Percentiles rank a stretch among this genome's conserved stretches.
phyloP scores from a whole-genome alignment of 2,797 vertebrate species.

The Cichlasoma orientale region DNA sequence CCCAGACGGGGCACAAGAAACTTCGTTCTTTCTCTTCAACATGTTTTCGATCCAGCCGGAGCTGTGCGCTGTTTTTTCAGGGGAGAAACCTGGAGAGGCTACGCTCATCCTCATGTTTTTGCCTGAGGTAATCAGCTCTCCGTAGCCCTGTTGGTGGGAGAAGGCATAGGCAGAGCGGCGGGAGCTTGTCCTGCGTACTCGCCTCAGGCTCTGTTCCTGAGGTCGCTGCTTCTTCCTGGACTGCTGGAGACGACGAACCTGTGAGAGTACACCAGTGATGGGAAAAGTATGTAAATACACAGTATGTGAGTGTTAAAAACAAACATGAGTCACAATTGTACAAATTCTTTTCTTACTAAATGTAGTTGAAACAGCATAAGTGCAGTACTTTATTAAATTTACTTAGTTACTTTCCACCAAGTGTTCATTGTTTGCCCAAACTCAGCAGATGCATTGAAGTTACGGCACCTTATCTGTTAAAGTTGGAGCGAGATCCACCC shows the following conservation, averaged over 20 bases:
- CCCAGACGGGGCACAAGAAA: conserved; percentile 48
- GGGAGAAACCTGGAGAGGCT: conserved; percentile 52
- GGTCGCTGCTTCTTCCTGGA: conserved; percentile 79
- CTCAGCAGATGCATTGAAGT: neutral
- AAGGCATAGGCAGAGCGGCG: conserved; percentile 86
- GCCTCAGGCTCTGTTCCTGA: conserved; percentile 73
- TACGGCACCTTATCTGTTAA: conserved; percentile 80
- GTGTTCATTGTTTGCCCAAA: neutral
- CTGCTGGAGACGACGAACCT: conserved; percentile 82
- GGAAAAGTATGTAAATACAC: neutral
- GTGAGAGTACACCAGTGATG: conserved; percentile 11
- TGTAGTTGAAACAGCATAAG: neutral
- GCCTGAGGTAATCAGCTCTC: conserved; percentile 88
- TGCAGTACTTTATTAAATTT: neutral
- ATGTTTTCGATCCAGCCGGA: conserved; percentile 77
- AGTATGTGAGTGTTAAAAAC: neutral
- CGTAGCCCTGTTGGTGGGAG: conserved; percentile 87
- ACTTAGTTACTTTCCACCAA: neutral
- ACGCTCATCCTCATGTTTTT: conserved; percentile 82
- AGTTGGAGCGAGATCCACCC: conserved; percentile 78
- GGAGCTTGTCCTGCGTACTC: conserved; percentile 83
- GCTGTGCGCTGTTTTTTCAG: conserved; percentile 62
- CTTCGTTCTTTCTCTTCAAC: conserved; percentile 66
- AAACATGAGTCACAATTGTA: neutral
- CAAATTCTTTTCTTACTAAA: neutral